Conservation (phyloP, 2,888 invertebrate genomes). For the Drosophila peninsularis region DNA sequence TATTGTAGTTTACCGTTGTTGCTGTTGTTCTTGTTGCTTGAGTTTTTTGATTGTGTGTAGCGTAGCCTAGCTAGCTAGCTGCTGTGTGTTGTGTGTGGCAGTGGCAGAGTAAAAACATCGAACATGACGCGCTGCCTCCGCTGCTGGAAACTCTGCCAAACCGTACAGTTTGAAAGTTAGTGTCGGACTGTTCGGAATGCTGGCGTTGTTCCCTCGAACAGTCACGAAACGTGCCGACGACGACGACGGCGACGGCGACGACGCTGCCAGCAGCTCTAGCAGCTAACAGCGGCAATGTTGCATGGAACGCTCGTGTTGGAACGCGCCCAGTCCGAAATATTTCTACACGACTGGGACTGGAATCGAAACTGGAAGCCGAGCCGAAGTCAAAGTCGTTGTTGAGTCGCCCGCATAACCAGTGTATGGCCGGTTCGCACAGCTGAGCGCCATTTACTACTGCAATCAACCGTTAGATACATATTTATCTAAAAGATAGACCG, state of each 20-base stretch:
- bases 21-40: slow-evolving; percentile 25
- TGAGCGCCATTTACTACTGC: slow-evolving; percentile 71
- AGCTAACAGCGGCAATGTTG: slow-evolving; percentile 38
- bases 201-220: slow-evolving; percentile 51
- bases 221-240: slow-evolving; percentile 39
- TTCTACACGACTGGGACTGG: slow-evolving; percentile 30
- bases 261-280: neutral
- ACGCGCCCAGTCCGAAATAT: slow-evolving; percentile 54
- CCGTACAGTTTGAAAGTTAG: slow-evolving; percentile 85
- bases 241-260: slow-evolving; percentile 1
- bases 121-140: slow-evolving; percentile 70
- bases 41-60: slow-evolving; percentile 28
- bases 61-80: slow-evolving; percentile 19
- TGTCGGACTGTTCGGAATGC: slow-evolving; percentile 82
- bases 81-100: slow-evolving; percentile 24
- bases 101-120: slow-evolving; percentile 46
- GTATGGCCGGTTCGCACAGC: slow-evolving; percentile 60
- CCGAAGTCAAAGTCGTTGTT: slow-evolving; percentile 32
- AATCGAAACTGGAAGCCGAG: slow-evolving; percentile 36
- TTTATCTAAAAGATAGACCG: slow-evolving; percentile 61
- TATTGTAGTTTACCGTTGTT: slow-evolving; percentile 32
- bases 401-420: slow-evolving; percentile 45
- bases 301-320: slow-evolving; percentile 59
- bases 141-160: slow-evolving; percentile 71
- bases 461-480: slow-evolving; percentile 56